Conservation (phyloP, 2,888 invertebrate genomes). For the Brassicogethes aeneus region DNA sequence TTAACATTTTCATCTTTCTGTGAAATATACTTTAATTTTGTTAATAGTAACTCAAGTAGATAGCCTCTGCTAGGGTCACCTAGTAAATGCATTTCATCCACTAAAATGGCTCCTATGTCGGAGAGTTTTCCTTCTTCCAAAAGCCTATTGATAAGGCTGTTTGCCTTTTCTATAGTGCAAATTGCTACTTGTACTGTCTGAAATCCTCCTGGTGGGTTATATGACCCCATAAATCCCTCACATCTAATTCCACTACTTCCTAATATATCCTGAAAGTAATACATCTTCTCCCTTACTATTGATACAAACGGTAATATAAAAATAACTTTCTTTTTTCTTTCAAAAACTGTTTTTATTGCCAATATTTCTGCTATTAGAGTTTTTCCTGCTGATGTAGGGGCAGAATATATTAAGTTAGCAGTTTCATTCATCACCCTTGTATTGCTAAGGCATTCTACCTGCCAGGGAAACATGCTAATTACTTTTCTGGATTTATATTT, state of each 20-base stretch:
- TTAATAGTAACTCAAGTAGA: constrained; percentile 85
- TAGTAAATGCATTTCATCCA: constrained; percentile 94
- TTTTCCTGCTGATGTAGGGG: constrained; percentile 97
- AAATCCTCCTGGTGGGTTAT: constrained; percentile 81
- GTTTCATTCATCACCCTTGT: constrained; percentile 62
- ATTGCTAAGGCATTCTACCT: constrained; percentile 72
- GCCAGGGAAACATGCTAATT: constrained; percentile 71
- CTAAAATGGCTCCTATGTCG: constrained; percentile 59
- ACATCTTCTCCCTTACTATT: constrained; percentile 93
- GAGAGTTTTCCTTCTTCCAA: constrained; percentile 55
- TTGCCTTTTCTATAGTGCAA: constrained; percentile 98
- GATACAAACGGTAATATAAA: constrained; percentile 95
- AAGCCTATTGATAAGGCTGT: constrained; percentile 81
- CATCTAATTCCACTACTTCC: constrained; percentile 78
- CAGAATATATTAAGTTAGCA: constrained; percentile 87
- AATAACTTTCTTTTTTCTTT: constrained; percentile 81
- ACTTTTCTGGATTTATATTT: constrained; percentile 64
- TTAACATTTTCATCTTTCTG: constrained; percentile 48
- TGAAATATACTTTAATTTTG: constrained; percentile 76
- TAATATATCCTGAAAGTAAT: constrained; percentile 77
- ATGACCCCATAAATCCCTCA: constrained; percentile 91
- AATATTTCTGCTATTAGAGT: constrained; percentile 94
- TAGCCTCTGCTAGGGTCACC: constrained; percentile 90
- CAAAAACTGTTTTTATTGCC: constrained; percentile 80
- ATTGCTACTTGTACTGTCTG: constrained; percentile 81